Evolutionary conservation across 2,113 vertebrate genomes (phyloP).

Genomic region (Tapirus terrestris): DNA sequence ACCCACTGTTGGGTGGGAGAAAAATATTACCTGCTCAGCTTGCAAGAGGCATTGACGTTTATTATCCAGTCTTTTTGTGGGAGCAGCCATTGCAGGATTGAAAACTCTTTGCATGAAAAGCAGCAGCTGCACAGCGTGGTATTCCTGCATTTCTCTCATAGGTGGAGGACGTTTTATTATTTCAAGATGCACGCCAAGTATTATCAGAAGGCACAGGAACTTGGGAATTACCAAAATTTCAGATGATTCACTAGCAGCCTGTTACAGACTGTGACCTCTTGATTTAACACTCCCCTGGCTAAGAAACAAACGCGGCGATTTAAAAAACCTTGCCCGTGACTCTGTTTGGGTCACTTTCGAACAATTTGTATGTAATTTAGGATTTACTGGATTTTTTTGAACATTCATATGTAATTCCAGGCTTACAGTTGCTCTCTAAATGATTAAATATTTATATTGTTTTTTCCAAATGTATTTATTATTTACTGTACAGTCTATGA

Average conservation of each 20-base stretch:
- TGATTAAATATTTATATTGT: conserved; percentile 78
- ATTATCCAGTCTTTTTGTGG: not conserved
- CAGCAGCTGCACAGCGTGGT: not conserved
- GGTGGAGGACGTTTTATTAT: conserved; percentile 54
- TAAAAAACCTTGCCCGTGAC: conserved; percentile 15
- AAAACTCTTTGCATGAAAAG: conserved; percentile 44
- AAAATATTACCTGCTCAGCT: not conserved
- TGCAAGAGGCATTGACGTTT: conserved; percentile 4
- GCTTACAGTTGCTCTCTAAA: conserved; percentile 70
- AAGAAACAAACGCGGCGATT: conserved; percentile 41
- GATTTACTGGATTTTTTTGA: conserved; percentile 66
- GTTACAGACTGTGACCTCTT: conserved; percentile 61
- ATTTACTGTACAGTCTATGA: conserved; percentile 73
- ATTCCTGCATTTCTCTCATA: conserved; percentile 1
- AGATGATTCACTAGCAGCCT: conserved; percentile 67
- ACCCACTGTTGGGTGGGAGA: not conserved
- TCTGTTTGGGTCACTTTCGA: conserved; percentile 59
- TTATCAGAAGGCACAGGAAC: conserved; percentile 54
- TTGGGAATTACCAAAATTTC: conserved; percentile 68
- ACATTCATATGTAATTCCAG: conserved; percentile 58
- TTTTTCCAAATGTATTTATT: conserved; percentile 80
- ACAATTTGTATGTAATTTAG: conserved; percentile 57
- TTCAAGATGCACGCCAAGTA: conserved; percentile 65
- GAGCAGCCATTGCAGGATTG: not conserved
- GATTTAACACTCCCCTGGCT: conserved; percentile 64